These are phyloP conservation scores for Clarias pachynema DNA, from an alignment of 2,797 vertebrate genomes.

Conservation along the genomic window DNA sequence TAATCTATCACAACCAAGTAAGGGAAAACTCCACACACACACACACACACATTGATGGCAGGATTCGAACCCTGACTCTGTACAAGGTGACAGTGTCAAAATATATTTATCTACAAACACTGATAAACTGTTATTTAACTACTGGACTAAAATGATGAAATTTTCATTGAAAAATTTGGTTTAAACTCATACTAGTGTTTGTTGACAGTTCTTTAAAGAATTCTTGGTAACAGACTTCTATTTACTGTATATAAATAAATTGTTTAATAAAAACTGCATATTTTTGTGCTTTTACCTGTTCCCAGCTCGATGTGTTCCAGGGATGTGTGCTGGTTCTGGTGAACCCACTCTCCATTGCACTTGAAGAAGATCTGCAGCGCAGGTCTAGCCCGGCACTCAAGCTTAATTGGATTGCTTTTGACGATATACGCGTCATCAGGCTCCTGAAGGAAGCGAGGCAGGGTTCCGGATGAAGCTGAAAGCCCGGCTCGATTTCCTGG, in stretches of 20 bases:
- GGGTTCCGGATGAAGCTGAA: constrained; percentile 74
- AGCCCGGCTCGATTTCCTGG: constrained; percentile 71
- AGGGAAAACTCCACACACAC: no score
- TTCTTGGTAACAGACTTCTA: not conserved
- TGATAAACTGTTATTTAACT: not conserved
- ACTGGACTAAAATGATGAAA: not conserved
- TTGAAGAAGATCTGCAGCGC: constrained; percentile 99
- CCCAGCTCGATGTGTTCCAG: constrained; percentile 87
- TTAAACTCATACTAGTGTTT: not conserved
- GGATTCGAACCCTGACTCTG: no score
- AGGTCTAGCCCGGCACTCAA: constrained; percentile 87
- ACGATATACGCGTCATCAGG: constrained; percentile 94
- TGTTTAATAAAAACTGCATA: not conserved
- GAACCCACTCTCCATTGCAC: constrained; percentile 98
- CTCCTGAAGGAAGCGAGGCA: constrained; percentile 95
- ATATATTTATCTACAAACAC: not conserved
- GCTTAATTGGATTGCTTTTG: constrained; percentile 94
- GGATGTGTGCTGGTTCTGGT: constrained; percentile 91
- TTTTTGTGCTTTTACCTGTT: constrained; percentile 78
- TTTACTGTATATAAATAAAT: not conserved
- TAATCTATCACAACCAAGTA: no score
- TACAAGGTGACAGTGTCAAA: no score
- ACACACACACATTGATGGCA: no score
- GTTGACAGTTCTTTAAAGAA: not conserved
- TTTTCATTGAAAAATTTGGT: not conserved